These are phyloP conservation scores for Amblyteles armatorius DNA, from an alignment of 2,888 invertebrate genomes.

Conservation along the genomic window DNA sequence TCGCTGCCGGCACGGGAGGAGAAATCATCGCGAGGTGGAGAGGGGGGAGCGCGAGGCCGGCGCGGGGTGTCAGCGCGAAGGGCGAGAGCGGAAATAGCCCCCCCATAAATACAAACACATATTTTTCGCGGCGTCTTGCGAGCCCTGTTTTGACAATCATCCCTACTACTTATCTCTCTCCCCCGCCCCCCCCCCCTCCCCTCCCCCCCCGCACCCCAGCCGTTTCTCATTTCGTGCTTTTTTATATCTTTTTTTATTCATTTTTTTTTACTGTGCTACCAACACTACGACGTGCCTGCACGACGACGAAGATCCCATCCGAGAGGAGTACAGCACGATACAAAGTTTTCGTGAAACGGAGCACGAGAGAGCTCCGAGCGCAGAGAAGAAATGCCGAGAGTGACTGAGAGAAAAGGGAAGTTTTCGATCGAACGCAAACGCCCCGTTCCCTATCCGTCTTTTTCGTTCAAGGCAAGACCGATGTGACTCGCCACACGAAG, in stretches of 20 bases:
- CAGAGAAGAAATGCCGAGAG: neutral
- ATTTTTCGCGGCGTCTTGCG: conserved; percentile 81
- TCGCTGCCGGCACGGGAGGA: conserved; percentile 62
- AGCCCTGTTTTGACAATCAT: conserved; percentile 82
- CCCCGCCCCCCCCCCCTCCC: neutral
- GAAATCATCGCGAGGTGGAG: conserved; percentile 39
- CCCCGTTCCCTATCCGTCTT: conserved; percentile 42
- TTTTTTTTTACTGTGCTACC: conserved; percentile 11
- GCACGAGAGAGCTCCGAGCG: neutral
- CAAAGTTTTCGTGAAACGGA: conserved; percentile 29
- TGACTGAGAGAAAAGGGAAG: conserved; percentile 49
- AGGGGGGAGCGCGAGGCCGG: conserved; percentile 60
- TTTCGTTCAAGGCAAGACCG: conserved; percentile 57
- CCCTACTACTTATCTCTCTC: conserved; percentile 67
- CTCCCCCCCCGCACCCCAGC: neutral
- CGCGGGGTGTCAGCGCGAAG: conserved; percentile 34
- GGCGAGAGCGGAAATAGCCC: conserved; percentile 79
- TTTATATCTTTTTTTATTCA: neutral
- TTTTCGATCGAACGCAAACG: conserved; percentile 35
- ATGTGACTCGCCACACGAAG: conserved; percentile 37
- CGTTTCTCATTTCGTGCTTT: neutral
- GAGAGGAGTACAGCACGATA: conserved; percentile 1
- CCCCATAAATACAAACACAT: conserved; percentile 79
- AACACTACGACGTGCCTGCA: neutral
- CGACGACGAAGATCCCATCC: conserved; percentile 6